Evolutionary conservation across 2,888 invertebrate genomes (phyloP).

Genomic region (Aphidius colemani): DNA sequence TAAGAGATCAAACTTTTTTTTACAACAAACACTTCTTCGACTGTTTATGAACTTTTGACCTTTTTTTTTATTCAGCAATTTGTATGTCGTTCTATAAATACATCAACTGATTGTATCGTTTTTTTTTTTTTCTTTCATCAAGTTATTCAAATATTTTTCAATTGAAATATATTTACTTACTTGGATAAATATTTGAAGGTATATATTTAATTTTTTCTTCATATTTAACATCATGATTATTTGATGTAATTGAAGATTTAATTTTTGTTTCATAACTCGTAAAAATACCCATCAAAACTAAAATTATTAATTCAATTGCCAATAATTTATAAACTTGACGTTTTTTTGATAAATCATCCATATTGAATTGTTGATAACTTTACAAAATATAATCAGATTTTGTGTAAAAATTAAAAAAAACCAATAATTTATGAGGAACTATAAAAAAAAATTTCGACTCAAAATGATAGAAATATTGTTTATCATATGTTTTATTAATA

Average conservation of each 20-base stretch:
- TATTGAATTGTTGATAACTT: neutral
- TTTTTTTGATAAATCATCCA: slow-evolving; percentile 33
- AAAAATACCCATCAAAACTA: slow-evolving; percentile 62
- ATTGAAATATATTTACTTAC: slow-evolving; percentile 16
- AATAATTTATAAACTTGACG: slow-evolving; percentile 59
- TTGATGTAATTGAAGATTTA: neutral
- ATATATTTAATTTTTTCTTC: slow-evolving; percentile 1
- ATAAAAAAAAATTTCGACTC: too few relatives aligned
- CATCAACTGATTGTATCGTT: neutral
- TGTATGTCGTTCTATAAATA: neutral
- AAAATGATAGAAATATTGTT: too few relatives aligned
- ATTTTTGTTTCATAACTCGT: slow-evolving; percentile 60
- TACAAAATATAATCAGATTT: too few relatives aligned
- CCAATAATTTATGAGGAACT: too few relatives aligned
- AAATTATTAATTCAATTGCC: slow-evolving; percentile 62
- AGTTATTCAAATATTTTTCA: neutral
- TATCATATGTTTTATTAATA: too few relatives aligned
- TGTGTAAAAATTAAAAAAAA: too few relatives aligned
- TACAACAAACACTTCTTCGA: neutral
- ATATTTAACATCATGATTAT: neutral
- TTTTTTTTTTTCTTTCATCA: neutral
- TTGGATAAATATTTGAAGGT: slow-evolving; percentile 21
- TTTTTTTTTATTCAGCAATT: neutral
- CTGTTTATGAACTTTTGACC: neutral
- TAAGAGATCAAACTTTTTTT: neutral